phyloP scores from a whole-genome alignment of 2,888 invertebrate genomes.

The Pachycephus smyrnensis region DNA sequence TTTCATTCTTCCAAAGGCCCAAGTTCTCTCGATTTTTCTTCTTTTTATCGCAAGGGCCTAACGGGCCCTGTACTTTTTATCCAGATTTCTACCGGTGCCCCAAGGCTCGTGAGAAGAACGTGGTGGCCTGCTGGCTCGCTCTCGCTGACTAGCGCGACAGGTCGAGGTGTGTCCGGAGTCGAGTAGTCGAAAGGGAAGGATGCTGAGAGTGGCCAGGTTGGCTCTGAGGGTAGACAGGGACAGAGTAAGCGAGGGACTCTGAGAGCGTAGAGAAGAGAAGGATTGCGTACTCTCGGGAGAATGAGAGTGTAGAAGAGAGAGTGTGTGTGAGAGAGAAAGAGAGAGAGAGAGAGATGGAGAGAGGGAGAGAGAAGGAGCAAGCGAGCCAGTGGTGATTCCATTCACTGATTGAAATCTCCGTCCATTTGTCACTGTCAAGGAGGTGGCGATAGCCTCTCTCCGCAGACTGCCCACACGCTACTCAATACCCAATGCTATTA shows the following conservation, averaged over 20 bases:
- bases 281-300: constrained; percentile 25
- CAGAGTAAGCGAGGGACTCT: constrained; percentile 27
- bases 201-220: constrained; percentile 32
- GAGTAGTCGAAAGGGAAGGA: constrained; percentile 33
- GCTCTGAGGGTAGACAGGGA: constrained; percentile 32
- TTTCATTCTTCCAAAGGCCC: neutral
- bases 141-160: constrained; percentile 1
- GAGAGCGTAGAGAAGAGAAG: neutral
- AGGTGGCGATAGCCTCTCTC: constrained; percentile 66
- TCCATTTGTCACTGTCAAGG: constrained; percentile 83
- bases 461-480: constrained; percentile 54
- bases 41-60: neutral
- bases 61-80: neutral
- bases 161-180: constrained; percentile 49
- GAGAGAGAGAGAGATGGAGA: constrained; percentile 26
- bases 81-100: neutral
- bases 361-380: constrained; percentile 46
- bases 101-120: constrained; percentile 25
- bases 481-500: constrained; percentile 58
- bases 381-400: constrained; percentile 71
- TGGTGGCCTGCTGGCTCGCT: neutral
- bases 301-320: constrained; percentile 24
- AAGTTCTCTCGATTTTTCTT: neutral
- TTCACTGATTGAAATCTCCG: constrained; percentile 80
- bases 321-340: neutral